Evolutionary conservation across 2,888 invertebrate genomes (phyloP), one percentile per base, ranked within the genome.

Genomic region (Amiota communis): DNA sequence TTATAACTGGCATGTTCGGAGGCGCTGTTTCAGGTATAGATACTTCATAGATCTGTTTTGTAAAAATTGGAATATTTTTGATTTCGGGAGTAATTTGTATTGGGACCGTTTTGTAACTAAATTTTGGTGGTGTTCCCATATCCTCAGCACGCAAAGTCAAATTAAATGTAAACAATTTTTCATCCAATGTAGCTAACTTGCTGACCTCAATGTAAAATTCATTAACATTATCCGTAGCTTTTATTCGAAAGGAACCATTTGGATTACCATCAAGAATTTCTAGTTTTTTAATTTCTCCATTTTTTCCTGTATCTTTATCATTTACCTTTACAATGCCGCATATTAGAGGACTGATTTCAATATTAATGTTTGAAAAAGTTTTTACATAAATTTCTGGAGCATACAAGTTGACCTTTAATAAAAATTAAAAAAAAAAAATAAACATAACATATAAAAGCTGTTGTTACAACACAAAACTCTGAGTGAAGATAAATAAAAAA

Each of bases 221-320:
- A 67, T 94, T 93, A 8, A 90, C 89, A 82, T 92, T 92, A 75
- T 90, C 88, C 46, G 92, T 91, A 0, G 93, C 92, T 64, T 92
- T 91, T 71, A 98, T 93, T 70, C 95, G 92, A 89, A 98, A 97
- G 89, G 96, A 95, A 0, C 97, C 96, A 81, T 96, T 95, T 0
- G 96, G 95, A 89, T 97, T 97, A 0, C 98, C 97, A 77, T 95
- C 95, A 6, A 96, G 94, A 73, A 98, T 96, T 81, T 96, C 96
- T 64, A 97, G 90, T 61, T 92, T 92, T 70, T 93, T 93, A 64
- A 98, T 95, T 86, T 95, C 92, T 0, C 98, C 98, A 89, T 97
- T 96, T 23, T 93, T 91, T 0, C 97, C 98, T 59, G 91, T 91
- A 89, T 98, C 98, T 72, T 92, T 92, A 88, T 98, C 98, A 9